Evolutionary conservation across 2,888 invertebrate species (phyloP), one percentile per base, ranked within the genome.

Genomic region (Mamestra brassicae): DNA sequence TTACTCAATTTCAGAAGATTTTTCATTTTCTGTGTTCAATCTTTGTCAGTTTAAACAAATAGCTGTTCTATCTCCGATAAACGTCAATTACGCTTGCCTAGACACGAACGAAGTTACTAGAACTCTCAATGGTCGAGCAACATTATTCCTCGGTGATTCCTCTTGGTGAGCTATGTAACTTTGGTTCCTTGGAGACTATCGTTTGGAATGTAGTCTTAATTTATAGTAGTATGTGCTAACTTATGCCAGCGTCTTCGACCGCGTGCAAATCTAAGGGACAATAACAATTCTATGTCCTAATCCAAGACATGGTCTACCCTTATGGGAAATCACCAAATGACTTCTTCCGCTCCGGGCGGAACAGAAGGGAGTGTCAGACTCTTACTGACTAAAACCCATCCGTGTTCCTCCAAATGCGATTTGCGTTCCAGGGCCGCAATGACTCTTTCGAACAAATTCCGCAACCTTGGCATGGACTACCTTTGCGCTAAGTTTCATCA

Each of bases 41-140:
- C 60, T 73, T 68, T 55, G 74, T 52, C 67, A 61, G 68, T 78
- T 81, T 55, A 71, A 82, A 74, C 50, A 68, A 68, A 82, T 82
- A 57, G 61, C 70, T 10, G 4, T 57, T 69, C 38, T 45, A n/a
- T 81, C 64, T 78, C 54, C 47, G 13, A 58, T 64, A 58, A 68
- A 71, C 57, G 54, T 70, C 55, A 26, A 81, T 81, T 78, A 74
- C 34, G 36, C 17, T 81, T 57, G 52, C 45, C 70, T 54, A 64
- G 69, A 63, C 50, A 77, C 50, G 42, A 26, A 52, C 50, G 17
- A 57, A 76, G 68, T 72, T 47, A n/a, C n/a, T n/a, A n/a, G 10
- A 47, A 62, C 13, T 66, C 36, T 61, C 60, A 65, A 50, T 17
- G 45, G 61, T 17, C 58, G 15, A 4, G 34, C n/a, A 64, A 42